Conservation (phyloP, 2,113 vertebrate genomes). For the Xiphorhynchus elegans region DNA sequence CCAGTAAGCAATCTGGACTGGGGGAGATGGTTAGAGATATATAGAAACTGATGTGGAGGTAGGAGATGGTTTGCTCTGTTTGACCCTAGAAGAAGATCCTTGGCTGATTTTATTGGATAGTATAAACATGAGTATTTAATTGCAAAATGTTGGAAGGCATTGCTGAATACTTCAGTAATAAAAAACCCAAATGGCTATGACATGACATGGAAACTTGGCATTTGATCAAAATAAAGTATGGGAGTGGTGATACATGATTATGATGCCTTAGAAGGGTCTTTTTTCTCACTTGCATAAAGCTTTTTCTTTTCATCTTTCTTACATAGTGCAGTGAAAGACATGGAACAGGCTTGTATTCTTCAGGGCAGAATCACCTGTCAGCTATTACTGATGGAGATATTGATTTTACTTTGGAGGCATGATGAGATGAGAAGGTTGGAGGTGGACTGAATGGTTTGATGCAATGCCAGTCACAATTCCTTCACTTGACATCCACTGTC, state of each 20-base stretch:
- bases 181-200: neutral
- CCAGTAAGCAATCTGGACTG: neutral
- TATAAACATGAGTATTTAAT: fast-evolving
- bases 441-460: neutral
- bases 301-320: neutral
- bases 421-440: neutral
- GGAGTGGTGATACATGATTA: neutral
- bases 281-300: neutral
- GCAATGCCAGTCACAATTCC: neutral
- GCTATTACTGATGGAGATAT: neutral
- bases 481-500: neutral
- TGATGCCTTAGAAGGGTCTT: neutral
- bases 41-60: neutral
- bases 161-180: neutral
- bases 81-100: neutral
- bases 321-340: neutral
- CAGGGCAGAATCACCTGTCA: neutral
- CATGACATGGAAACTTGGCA: neutral
- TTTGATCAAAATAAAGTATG: neutral
- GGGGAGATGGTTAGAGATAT: neutral
- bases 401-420: neutral
- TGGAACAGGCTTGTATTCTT: neutral
- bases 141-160: neutral
- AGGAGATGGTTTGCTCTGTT: neutral
- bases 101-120: neutral